Evolutionary conservation across 2,888 invertebrate species (phyloP), one percentile per base, ranked within the genome.

Genomic region (Acanthacorydalis orientalis): DNA sequence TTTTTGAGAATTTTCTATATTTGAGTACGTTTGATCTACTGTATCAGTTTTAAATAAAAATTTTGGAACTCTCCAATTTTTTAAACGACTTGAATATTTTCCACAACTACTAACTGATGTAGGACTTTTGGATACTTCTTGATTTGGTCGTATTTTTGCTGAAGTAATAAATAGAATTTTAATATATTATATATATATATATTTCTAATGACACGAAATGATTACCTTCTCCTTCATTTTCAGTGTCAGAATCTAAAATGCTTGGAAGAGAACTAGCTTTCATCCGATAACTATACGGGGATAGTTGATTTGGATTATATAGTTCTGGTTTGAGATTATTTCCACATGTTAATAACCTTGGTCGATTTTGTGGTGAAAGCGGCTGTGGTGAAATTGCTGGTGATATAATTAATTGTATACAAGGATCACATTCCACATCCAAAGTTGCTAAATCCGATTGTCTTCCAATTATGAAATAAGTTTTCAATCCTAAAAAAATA

Each of bases 391-490:
- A 59, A 6, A 63, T 56, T 16, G 77, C 77, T 32, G 77, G 77
- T 48, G 77, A 77, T 56, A 77, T 73, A 51, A 77, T 75, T 43
- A 78, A 67, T 49, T 77, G 74, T 49, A 77, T 64, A 3, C 35
- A 14, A 12, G 68, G 64, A 51, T 64, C 62, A 44, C 57, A 59
- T 55, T 72, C 73, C 48, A 60, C 41, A 31, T 14, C 12, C 15
- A 15, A 16, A n/a, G 32, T 16, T 16, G 14, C 33, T 23, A 56
- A 67, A 56, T 75, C 77, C 52, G 73, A 68, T 60, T 78, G 81
- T 31, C 83, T 75, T 31, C 83, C 83, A 60, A 81, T 75, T 49
- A 92, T 87, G 64, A 91, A 92, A 65, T 80, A 90, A 1, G 90
- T 89, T 64, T 84, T 85, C 60, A 86, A 73, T 61, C 83, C 86